These are phyloP conservation scores for Caenorhabditis sp. DNA, from an alignment of 2,888 invertebrate species.

Conservation along the genomic window DNA sequence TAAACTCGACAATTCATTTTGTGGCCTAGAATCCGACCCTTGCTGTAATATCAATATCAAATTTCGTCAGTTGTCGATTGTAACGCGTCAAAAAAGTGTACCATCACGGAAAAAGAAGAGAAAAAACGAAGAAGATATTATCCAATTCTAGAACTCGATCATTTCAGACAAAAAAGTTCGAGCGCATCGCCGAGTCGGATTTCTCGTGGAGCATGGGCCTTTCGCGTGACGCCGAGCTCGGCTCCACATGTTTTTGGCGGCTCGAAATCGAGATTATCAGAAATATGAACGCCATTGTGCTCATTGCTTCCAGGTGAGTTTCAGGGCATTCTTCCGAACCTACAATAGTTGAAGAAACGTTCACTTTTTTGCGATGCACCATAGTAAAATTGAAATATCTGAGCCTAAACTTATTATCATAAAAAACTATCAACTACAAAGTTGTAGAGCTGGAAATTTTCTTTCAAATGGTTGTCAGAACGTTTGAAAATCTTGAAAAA, in stretches of 20 bases:
- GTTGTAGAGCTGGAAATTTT: no score
- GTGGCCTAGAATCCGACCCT: neutral
- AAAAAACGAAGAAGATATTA: no score
- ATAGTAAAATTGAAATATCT: no score
- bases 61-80: conserved; percentile 5
- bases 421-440: no score
- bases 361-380: no score
- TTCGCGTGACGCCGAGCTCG: conserved; percentile 67
- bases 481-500: no score
- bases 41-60: conserved; percentile 2
- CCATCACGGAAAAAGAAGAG: no score
- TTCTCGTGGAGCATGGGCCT: conserved; percentile 76
- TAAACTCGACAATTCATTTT: neutral
- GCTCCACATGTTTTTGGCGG: conserved; percentile 75
- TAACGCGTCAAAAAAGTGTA: no score
- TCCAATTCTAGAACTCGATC: no score
- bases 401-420: no score
- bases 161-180: conserved; percentile 77
- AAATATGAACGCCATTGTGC: conserved; percentile 72
- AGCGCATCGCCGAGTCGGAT: conserved; percentile 72
- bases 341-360: no score
- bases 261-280: conserved; percentile 74
- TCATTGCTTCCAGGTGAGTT: conserved; percentile 73
- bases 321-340: neutral
- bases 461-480: no score